These are phyloP conservation scores for Cryptus viduatorius DNA, from an alignment of 2,888 invertebrate species.

Conservation along the genomic window DNA sequence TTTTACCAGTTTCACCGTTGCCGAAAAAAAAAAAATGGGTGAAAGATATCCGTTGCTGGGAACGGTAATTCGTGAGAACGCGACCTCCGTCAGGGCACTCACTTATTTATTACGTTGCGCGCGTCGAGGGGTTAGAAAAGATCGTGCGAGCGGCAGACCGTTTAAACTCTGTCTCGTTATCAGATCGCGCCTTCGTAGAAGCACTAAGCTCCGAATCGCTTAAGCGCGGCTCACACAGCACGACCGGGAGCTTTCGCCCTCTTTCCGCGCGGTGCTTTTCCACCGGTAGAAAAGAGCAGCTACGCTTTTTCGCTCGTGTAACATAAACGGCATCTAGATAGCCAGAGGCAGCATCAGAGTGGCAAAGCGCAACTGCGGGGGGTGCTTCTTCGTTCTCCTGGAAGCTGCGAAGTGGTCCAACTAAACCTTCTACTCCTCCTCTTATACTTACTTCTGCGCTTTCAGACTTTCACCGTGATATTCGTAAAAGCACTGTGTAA, in stretches of 20 bases:
- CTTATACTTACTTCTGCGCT: not conserved
- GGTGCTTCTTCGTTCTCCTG: constrained; percentile 31
- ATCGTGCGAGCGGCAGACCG: constrained; percentile 68
- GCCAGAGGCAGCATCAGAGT: constrained; percentile 47
- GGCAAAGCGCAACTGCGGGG: constrained; percentile 26
- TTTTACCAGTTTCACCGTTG: constrained; percentile 26
- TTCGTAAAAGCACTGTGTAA: constrained; percentile 1
- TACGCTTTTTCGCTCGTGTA: constrained; percentile 65
- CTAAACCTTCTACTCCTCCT: constrained; percentile 42
- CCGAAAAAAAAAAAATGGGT: not conserved
- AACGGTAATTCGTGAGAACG: constrained; percentile 59
- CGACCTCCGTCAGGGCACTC: constrained; percentile 49
- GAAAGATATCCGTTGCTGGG: constrained; percentile 17
- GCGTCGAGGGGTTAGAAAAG: constrained; percentile 45
- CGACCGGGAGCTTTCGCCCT: constrained; percentile 36
- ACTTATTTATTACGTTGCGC: constrained; percentile 63
- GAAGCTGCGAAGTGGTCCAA: constrained; percentile 60
- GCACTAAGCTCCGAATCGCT: constrained; percentile 73
- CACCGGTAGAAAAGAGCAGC: constrained; percentile 41
- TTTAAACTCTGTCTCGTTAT: constrained; percentile 75
- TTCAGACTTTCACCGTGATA: not conserved
- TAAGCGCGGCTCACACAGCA: constrained; percentile 64
- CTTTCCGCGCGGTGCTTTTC: constrained; percentile 22
- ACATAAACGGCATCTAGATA: constrained; percentile 67
- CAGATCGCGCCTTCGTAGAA: constrained; percentile 72